A percentile compares a stretch with the other conserved stretches of the same genome.
These are phyloP conservation scores for Sebastes hubbsi DNA, from an alignment of 2,797 vertebrate genomes.

Conservation along the genomic window DNA sequence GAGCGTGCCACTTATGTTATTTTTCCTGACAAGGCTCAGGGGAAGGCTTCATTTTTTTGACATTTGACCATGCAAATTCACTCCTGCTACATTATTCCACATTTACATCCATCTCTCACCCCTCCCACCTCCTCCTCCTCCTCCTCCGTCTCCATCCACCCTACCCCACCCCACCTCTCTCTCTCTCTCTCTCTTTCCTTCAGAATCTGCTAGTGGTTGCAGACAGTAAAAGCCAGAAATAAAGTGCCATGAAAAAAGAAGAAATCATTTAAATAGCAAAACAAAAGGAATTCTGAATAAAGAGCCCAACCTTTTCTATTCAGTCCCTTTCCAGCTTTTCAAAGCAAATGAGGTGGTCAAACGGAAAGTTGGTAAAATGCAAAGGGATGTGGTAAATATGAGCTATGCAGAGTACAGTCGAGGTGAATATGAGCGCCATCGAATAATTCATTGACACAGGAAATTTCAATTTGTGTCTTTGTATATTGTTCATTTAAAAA, in stretches of 20 bases:
- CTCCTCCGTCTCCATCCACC: constrained; percentile 60
- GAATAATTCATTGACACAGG: constrained; percentile 71
- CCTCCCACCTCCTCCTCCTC: constrained; percentile 34
- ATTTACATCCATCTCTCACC: constrained; percentile 90
- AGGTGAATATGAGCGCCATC: constrained; percentile 41
- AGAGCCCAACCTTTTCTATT: constrained; percentile 65
- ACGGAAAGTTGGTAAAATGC: constrained; percentile 51
- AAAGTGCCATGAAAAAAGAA: constrained; percentile 82
- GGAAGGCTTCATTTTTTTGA: constrained; percentile 99
- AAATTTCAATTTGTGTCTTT: constrained; percentile 67
- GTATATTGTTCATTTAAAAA: constrained; percentile 39
- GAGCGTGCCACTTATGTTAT: constrained; percentile 94
- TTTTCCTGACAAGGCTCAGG: constrained; percentile 98
- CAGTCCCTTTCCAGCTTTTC: constrained; percentile 57
- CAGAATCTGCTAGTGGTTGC: constrained; percentile 74
- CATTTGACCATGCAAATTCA: constrained; percentile 99
- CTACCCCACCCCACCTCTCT: constrained; percentile 33
- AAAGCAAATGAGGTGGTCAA: constrained; percentile 55
- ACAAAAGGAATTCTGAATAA: constrained; percentile 85
- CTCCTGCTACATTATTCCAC: constrained; percentile 99
- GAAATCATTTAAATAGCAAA: constrained; percentile 86
- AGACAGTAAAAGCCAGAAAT: constrained; percentile 87
- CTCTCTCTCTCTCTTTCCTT: constrained; percentile 23
- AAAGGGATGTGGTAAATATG: constrained; percentile 48
- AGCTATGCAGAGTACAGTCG: constrained; percentile 16